Percentiles rank a stretch among this genome's conserved stretches.
These are phyloP conservation scores for Nannospalax galili DNA, from an alignment of 2,113 vertebrate genomes.

Conservation along the genomic window DNA sequence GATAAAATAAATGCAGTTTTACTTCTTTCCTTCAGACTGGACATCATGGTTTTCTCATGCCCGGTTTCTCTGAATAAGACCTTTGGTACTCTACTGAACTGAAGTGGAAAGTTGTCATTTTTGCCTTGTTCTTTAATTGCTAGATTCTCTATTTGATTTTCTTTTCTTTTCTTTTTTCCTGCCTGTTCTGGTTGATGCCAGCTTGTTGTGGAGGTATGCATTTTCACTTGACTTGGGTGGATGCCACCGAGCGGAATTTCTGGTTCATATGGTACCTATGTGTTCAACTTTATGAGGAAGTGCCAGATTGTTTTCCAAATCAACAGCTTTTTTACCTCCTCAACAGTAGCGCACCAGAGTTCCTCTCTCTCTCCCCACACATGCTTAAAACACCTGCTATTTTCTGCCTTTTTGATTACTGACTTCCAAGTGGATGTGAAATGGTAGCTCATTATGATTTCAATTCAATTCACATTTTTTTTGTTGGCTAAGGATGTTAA, in stretches of 20 bases:
- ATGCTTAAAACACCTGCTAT: not conserved
- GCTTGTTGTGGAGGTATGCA: not conserved
- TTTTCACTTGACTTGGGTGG: not conserved
- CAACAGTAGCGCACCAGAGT: not conserved
- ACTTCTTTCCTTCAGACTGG: not conserved
- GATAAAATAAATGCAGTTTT: not conserved
- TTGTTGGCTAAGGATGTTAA: not conserved
- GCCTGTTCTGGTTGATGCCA: not conserved
- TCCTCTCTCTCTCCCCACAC: not conserved
- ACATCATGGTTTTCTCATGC: not conserved
- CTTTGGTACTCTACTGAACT: not conserved
- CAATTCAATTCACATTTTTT: constrained; percentile 14
- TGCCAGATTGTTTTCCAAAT: not conserved
- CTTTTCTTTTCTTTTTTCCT: too few relatives aligned
- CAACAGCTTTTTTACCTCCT: not conserved
- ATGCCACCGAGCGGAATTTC: not conserved
- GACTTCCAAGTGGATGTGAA: not conserved
- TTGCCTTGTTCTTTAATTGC: not conserved
- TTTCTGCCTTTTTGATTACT: not conserved
- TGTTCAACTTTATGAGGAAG: constrained; percentile 6
- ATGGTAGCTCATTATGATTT: not conserved
- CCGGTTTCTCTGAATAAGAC: not conserved
- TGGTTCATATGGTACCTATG: not conserved
- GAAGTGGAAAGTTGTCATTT: not conserved
- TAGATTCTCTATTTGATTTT: not conserved